Evolutionary conservation across 1,140 invertebrate genomes (phyloP).

Genomic region (Brachionus plicatilis): DNA sequence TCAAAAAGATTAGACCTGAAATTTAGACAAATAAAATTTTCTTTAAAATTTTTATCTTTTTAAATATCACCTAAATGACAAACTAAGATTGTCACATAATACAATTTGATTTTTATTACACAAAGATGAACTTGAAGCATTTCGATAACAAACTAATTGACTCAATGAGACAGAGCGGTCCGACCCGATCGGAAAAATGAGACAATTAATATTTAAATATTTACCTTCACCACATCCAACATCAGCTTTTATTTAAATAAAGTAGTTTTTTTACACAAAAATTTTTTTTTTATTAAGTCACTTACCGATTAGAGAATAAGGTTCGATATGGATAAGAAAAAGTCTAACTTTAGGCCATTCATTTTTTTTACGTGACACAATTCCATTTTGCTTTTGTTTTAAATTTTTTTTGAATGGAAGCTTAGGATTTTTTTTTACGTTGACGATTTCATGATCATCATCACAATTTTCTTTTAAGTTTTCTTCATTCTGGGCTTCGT

Average conservation of each 20-base stretch:
- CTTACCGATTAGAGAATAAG: slow-evolving; percentile 85
- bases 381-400: background rate
- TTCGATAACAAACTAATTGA: slow-evolving; percentile 71
- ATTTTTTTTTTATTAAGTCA: slow-evolving; percentile 39
- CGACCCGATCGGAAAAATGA: slow-evolving; percentile 75
- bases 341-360: slow-evolving; percentile 76
- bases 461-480: background rate
- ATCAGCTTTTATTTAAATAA: slow-evolving; percentile 42
- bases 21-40: slow-evolving; percentile 60
- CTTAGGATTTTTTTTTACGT: slow-evolving; percentile 11
- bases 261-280: background rate
- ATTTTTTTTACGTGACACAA: slow-evolving; percentile 58
- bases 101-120: slow-evolving; percentile 24
- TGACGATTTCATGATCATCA: background rate
- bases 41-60: too few relatives aligned
- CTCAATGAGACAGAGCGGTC: slow-evolving; percentile 76
- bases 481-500: background rate
- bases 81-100: slow-evolving; percentile 1
- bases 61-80: slow-evolving; percentile 58
- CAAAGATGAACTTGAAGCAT: background rate
- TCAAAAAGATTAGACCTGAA: slow-evolving; percentile 88
- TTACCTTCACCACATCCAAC: slow-evolving; percentile 86
- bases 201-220: slow-evolving; percentile 77
- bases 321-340: slow-evolving; percentile 78
- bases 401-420: background rate